Base-by-base conservation (phyloP, 2,888 invertebrate species). In the Priocnemis perturbator region DNA sequence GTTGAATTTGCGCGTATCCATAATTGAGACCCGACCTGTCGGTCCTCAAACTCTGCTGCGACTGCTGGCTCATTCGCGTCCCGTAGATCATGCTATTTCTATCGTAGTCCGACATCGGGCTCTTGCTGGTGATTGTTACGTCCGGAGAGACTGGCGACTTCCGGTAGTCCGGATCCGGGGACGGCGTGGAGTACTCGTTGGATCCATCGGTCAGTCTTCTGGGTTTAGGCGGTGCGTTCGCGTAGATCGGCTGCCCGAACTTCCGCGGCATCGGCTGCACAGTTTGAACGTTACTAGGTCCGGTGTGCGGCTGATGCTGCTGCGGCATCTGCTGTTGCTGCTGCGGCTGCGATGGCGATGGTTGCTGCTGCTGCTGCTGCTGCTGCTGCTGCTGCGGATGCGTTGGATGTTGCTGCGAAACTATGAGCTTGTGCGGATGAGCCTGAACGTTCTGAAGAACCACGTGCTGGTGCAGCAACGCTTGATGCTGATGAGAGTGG, bases 211-310 rank as follows among this genome's bases (percentile, higher is more conserved):
- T 95, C 45, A 95, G 92, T 63, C 96, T 92, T 84, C 95, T 91
- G 0, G 97, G 96, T 86, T 97, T 97, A 0, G 97, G 96, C 14
- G 96, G 96, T 2, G 97, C 96, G 89, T 97, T 97, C 0, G 95
- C 96, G 85, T 97, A 97, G 0, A 96, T 92, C 0, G 96, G 95
- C 83, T 94, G 94, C 4, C 90, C 90, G 73, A 89, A 90, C 68
- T 90, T 90, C 67, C 89, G 87, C 3, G 88, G 82, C 79, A 86
- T 75, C 2, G 83, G 88, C 82, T 72, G 89, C 67, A 74, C 85
- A 48, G 69, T 84, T 77, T 76, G 86, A 74, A 74, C 85, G 83
- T 70, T 82, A 76, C 74, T 83, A 74, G 0, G 83, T 75, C 74
- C 72, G 7, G 73, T 53, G 23, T 58, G 85, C 74, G 0, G 89